A percentile compares a stretch with the other conserved stretches of the same genome.
These are phyloP conservation scores for Zingel zingel DNA, from an alignment of 2,113 vertebrate genomes.

Conservation along the genomic window DNA sequence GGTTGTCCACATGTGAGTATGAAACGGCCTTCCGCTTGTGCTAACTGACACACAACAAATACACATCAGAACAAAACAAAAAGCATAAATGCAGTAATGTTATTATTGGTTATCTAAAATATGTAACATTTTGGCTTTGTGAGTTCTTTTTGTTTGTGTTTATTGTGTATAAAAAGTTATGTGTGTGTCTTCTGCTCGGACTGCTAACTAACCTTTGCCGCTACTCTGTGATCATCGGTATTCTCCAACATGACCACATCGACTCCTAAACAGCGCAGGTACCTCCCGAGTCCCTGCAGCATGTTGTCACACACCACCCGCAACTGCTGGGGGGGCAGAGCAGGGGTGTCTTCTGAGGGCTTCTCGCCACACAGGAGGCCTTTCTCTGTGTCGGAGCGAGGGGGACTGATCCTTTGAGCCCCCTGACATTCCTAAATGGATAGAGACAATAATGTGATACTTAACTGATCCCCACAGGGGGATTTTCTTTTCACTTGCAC, in stretches of 20 bases:
- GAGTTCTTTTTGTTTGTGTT: background rate
- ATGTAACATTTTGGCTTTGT: background rate
- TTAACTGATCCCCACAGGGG: constrained; percentile 76
- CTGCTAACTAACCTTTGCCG: constrained; percentile 85
- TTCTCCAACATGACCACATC: constrained; percentile 87
- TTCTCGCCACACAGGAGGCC: constrained; percentile 64
- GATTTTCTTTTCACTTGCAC: constrained; percentile 80
- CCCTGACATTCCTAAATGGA: constrained; percentile 82
- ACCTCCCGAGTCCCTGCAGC: constrained; percentile 90
- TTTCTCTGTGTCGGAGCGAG: constrained; percentile 57
- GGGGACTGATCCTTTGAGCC: constrained; percentile 75
- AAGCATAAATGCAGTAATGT: background rate
- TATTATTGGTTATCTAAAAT: background rate
- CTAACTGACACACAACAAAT: constrained; percentile 82
- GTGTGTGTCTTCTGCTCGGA: background rate
- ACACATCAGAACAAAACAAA: background rate
- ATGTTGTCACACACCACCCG: constrained; percentile 91
- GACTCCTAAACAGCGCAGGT: constrained; percentile 89
- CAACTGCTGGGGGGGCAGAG: constrained; percentile 82
- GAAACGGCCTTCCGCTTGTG: constrained; percentile 86
- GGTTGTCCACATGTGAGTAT: constrained; percentile 91
- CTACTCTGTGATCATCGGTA: constrained; percentile 86
- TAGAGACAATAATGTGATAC: constrained; percentile 82
- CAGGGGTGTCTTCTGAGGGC: constrained; percentile 49
- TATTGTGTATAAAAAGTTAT: background rate